Evolutionary conservation across 2,888 invertebrate species (phyloP).

Genomic region (Anthophora plumipes): DNA sequence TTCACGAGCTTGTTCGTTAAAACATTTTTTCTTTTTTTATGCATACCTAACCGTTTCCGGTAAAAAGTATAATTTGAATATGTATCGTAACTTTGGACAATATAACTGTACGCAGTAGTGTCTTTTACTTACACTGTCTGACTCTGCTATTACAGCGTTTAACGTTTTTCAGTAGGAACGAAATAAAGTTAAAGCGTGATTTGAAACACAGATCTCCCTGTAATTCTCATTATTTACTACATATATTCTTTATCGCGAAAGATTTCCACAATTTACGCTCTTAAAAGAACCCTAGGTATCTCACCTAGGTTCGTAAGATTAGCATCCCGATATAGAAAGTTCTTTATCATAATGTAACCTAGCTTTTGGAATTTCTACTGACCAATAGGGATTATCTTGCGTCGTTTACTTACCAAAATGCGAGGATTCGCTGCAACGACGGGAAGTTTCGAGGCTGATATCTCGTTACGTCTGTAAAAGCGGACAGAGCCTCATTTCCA

Average conservation of each 20-base stretch:
- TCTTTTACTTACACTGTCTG: background rate
- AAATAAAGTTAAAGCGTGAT: too few species aligned
- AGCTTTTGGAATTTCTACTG: background rate
- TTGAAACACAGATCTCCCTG: too few species aligned
- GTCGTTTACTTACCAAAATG: background rate
- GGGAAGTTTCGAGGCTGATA: conserved; percentile 20
- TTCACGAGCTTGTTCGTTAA: background rate
- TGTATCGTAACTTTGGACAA: background rate
- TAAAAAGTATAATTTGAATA: background rate
- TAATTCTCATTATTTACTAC: too few species aligned
- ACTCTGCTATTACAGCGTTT: too few species aligned
- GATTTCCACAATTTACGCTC: too few species aligned
- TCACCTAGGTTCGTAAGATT: too few species aligned
- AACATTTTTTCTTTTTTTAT: background rate
- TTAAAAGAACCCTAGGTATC: too few species aligned
- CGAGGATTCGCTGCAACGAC: background rate
- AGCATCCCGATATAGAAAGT: too few species aligned
- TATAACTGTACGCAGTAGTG: background rate
- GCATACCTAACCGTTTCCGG: too few species aligned
- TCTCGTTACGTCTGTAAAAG: conserved; percentile 25
- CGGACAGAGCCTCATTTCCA: conserved; percentile 48
- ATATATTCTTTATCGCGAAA: too few species aligned
- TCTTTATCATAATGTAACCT: background rate
- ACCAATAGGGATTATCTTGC: background rate
- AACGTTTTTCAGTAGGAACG: too few species aligned